Evolutionary conservation across 1,140 invertebrate genomes (phyloP).

Genomic region (Dolichoris vasculosae): DNA sequence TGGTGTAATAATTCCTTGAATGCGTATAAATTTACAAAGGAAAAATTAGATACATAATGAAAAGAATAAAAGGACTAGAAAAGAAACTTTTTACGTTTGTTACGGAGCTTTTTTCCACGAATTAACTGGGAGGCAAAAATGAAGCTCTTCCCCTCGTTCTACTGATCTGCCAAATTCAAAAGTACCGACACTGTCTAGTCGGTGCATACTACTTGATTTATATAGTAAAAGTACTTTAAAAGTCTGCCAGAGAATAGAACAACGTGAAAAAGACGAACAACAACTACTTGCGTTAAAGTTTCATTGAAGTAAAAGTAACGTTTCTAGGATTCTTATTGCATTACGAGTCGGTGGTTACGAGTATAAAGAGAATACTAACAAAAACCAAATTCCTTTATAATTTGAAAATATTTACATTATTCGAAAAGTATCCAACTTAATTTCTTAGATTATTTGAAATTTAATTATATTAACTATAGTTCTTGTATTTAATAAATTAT

Average conservation of each 20-base stretch:
- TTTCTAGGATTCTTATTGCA: background rate
- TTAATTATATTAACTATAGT: too few species aligned
- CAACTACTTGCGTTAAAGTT: conserved; percentile 28
- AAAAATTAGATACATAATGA: background rate
- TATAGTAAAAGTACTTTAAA: conserved; percentile 37
- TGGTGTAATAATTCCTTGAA: too few species aligned
- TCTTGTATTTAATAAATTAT: too few species aligned
- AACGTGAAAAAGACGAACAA: conserved; percentile 19
- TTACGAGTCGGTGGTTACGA: background rate
- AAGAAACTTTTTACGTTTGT: conserved; percentile 43
- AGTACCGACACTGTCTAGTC: background rate
- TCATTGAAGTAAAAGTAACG: conserved; percentile 38
- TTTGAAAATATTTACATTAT: background rate
- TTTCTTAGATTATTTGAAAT: background rate
- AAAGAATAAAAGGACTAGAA: background rate
- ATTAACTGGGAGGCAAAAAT: conserved; percentile 46
- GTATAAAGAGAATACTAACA: background rate
- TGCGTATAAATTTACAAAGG: background rate
- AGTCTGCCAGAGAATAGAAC: background rate
- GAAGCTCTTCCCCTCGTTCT: conserved; percentile 7
- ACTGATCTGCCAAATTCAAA: conserved; percentile 16
- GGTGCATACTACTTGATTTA: conserved; percentile 35
- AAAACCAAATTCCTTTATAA: background rate
- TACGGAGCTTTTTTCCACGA: conserved; percentile 54
- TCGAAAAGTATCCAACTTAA: background rate